phyloP scores from a whole-genome alignment of 2,113 vertebrate species.

The Takifugu flavidus region DNA sequence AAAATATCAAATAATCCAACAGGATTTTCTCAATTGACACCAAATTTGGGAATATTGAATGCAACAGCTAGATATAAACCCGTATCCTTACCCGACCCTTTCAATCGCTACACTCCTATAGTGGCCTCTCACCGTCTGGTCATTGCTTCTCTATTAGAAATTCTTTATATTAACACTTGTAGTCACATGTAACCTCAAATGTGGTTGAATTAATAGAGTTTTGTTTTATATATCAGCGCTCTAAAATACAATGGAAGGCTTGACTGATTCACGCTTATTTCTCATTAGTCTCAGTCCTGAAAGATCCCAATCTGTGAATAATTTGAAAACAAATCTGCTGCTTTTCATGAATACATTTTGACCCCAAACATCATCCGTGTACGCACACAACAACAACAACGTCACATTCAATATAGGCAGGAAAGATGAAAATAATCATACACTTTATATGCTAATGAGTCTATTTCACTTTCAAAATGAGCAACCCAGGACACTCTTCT shows the following conservation, averaged over 20 bases:
- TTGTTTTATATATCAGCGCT: slow-evolving; percentile 36
- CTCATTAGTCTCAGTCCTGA: background rate
- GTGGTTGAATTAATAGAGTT: slow-evolving; percentile 9
- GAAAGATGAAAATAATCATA: slow-evolving; percentile 5
- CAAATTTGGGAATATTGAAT: too few relatives aligned
- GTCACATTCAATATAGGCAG: slow-evolving; percentile 7
- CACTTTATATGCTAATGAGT: slow-evolving; percentile 8
- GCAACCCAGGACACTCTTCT: background rate
- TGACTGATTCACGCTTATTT: slow-evolving; percentile 35
- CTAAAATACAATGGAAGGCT: slow-evolving; percentile 12
- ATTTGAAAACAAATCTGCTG: slow-evolving; percentile 19
- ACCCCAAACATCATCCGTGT: slow-evolving; percentile 2
- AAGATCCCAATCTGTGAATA: slow-evolving; percentile 21
- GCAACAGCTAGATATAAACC: too few relatives aligned
- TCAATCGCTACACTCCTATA: too few relatives aligned
- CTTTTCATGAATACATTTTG: slow-evolving; percentile 12
- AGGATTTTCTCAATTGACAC: too few relatives aligned
- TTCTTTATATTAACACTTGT: too few relatives aligned
- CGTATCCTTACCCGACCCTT: too few relatives aligned
- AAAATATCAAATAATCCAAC: too few relatives aligned
- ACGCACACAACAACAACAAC: slow-evolving; percentile 3
- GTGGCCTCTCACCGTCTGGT: too few relatives aligned
- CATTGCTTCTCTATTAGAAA: too few relatives aligned
- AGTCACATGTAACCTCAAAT: too few relatives aligned
- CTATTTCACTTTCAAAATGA: background rate